phyloP scores from a whole-genome alignment of 2,113 vertebrate species.

The Gallinago undulata region DNA sequence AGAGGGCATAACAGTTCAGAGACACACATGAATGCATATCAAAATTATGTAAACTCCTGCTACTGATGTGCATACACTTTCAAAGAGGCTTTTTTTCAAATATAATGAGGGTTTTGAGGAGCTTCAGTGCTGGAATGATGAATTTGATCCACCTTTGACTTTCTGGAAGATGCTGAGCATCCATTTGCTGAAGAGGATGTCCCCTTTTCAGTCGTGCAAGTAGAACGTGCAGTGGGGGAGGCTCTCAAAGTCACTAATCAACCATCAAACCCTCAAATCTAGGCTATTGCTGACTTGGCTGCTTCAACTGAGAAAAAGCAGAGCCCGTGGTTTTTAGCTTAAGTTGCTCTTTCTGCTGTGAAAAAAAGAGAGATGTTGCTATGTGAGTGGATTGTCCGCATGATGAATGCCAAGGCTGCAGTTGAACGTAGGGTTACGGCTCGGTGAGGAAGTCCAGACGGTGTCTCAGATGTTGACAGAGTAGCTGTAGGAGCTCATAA shows the following conservation, averaged over 20 bases:
- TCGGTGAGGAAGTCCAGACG: constrained; percentile 44
- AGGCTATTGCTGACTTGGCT: background rate
- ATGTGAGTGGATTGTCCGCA: background rate
- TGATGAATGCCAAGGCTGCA: constrained; percentile 21
- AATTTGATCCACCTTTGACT: background rate
- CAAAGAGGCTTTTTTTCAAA: background rate
- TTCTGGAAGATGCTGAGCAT: background rate
- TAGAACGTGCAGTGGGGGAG: background rate
- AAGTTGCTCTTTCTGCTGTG: constrained; percentile 23
- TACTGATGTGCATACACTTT: background rate
- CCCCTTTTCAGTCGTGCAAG: background rate
- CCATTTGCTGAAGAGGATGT: background rate
- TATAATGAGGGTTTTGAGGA: background rate
- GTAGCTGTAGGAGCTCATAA: constrained; percentile 49
- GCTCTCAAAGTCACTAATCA: background rate
- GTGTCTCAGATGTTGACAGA: constrained; percentile 38
- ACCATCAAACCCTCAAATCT: background rate
- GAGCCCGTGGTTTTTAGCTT: background rate
- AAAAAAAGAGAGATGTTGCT: background rate
- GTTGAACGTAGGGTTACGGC: constrained; percentile 14
- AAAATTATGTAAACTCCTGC: background rate
- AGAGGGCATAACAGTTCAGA: background rate
- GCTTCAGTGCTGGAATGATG: background rate
- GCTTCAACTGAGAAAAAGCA: background rate
- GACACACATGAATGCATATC: background rate